phyloP scores from a whole-genome alignment of 2,888 invertebrate genomes.

The Rotaria sp. region DNA sequence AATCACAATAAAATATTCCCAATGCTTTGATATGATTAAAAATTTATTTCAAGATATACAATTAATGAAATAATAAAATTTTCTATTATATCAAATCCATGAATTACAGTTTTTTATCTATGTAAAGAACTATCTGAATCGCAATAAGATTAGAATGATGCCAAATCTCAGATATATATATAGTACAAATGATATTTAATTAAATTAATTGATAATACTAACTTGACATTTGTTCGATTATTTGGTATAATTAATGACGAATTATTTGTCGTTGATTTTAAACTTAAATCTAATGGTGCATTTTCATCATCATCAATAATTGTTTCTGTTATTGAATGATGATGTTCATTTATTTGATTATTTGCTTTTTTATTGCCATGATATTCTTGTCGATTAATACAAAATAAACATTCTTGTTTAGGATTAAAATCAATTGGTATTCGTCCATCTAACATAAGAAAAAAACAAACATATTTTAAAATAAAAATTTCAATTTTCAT shows the following conservation, averaged over 20 bases:
- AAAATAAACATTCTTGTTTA: conserved; percentile 17
- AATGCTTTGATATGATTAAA: no score
- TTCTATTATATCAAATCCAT: no score
- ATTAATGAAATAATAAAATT: no score
- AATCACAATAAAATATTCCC: no score
- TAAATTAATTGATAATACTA: no score
- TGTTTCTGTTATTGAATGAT: background rate
- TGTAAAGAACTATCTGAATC: no score
- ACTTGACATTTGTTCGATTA: background rate
- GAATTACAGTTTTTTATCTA: no score
- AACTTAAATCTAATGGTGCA: conserved; percentile 24
- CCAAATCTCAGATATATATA: no score
- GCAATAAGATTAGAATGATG: no score
- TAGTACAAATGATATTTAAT: no score
- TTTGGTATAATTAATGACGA: background rate
- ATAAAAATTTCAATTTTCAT: background rate
- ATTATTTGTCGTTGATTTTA: background rate
- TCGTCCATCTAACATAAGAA: background rate
- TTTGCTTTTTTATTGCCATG: background rate
- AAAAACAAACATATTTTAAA: background rate
- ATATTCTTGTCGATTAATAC: conserved; percentile 7
- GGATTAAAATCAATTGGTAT: conserved; percentile 16
- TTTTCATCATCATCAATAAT: background rate
- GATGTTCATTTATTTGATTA: background rate
- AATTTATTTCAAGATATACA: no score